A percentile compares a stretch with the other conserved stretches of the same genome.
Evolutionary conservation across 1,140 invertebrate species (phyloP).

Genomic region (Solenopsis fugax): DNA sequence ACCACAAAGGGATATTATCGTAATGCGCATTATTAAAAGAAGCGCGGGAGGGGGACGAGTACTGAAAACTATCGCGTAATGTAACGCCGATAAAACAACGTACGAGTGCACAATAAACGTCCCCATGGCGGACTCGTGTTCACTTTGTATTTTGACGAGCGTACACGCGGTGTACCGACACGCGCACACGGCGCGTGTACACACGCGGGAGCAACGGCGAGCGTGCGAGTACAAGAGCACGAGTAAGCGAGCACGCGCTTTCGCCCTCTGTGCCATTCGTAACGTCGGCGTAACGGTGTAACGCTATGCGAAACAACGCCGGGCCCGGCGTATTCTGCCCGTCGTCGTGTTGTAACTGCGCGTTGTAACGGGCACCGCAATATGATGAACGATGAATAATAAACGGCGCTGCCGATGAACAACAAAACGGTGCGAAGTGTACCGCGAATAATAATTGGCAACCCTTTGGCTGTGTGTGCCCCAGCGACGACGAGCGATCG

Average conservation of each 20-base stretch:
- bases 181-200: constrained; percentile 54
- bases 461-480: constrained; percentile 62
- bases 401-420: constrained; percentile 81
- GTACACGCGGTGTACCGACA: constrained; percentile 68
- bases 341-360: constrained; percentile 74
- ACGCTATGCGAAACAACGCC: constrained; percentile 69
- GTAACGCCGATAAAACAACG: constrained; percentile 51
- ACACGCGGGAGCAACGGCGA: constrained; percentile 11
- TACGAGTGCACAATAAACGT: constrained; percentile 72
- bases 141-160: constrained; percentile 74
- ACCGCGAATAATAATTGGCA: constrained; percentile 81
- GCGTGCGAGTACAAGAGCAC: background rate
- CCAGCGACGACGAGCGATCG: constrained; percentile 63
- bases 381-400: constrained; percentile 84
- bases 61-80: constrained; percentile 74
- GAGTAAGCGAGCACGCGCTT: constrained; percentile 17
- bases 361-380: constrained; percentile 73
- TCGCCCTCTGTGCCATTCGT: constrained; percentile 58
- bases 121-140: constrained; percentile 72
- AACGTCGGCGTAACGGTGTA: constrained; percentile 72
- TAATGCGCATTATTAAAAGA: constrained; percentile 64
- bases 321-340: constrained; percentile 55
- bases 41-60: constrained; percentile 26
- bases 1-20: constrained; percentile 63
- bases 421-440: constrained; percentile 80